phyloP scores from a whole-genome alignment of 2,797 vertebrate species.

The Bovichtus variegatus region DNA sequence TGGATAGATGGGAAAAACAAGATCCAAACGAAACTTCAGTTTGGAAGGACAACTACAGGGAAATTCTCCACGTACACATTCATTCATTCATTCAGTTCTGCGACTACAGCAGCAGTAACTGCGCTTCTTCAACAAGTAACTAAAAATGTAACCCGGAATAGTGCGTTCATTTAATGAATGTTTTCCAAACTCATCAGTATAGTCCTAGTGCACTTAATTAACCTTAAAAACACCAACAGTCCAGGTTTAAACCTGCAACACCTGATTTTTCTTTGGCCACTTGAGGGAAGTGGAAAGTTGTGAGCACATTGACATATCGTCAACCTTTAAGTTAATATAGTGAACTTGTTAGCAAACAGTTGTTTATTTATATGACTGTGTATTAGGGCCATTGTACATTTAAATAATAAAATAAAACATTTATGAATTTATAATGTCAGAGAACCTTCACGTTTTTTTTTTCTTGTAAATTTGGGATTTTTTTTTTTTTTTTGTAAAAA shows the following conservation, averaged over 20 bases:
- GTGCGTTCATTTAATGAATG: not conserved
- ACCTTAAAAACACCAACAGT: not conserved
- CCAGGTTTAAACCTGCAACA: not conserved
- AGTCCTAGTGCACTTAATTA: not conserved
- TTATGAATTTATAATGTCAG: no score
- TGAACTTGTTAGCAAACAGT: not conserved
- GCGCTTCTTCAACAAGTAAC: not conserved
- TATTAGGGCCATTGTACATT: no score
- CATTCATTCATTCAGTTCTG: not conserved
- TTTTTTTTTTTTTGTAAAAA: no score
- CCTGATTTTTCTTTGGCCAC: not conserved
- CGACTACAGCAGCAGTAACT: not conserved
- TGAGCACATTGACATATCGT: not conserved
- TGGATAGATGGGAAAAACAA: not conserved
- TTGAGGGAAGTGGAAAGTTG: not conserved
- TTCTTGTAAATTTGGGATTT: no score
- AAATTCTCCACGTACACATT: not conserved
- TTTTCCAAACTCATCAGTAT: not conserved
- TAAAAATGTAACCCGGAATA: not conserved
- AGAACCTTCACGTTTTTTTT: no score
- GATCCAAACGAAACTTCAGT: not conserved
- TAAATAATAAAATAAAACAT: no score
- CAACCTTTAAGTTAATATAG: not conserved
- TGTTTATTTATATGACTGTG: slow-evolving; percentile 3
- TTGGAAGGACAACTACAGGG: not conserved